Evolutionary conservation across 2,113 vertebrate genomes (phyloP), one percentile per base, ranked within the genome.

Genomic region (Crotophaga sulcirostris): DNA sequence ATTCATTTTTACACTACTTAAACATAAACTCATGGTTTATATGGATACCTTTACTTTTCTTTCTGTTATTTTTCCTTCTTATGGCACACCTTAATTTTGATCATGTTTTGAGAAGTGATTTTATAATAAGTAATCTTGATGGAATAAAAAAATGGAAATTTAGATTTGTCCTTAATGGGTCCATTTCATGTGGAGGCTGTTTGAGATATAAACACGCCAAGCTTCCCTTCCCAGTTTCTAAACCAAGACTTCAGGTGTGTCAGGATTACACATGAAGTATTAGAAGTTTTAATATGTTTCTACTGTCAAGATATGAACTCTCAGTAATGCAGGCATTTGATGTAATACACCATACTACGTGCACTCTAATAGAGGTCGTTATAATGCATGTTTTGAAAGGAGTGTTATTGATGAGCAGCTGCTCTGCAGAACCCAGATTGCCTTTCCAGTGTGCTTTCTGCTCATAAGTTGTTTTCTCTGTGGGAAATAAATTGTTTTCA

Each of bases 401-500:
- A 89, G 89, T 55, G 92, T 96, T 96, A 97, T 96, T 96, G 96
- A 96, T 94, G 87, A 95, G 45, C 79, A 96, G 90, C 90, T 87
- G 64, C 54, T 97, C 62, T 1, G 12, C 90, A 75, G 44, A 97
- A 62, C 51, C 76, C 79, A 96, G 94, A 96, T 80, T 97, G 79
- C 85, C 82, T 95, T 79, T 91, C 84, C 85, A 73, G 68, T n/a
- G 77, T 93, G 82, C 58, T 89, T 96, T 97, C 90, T 95, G 68
- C 96, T 97, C 85, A 55, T 69, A 95, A 87, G 69, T 91, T 90
- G 78, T 97, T 97, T 97, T 93, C 93, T 94, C 92, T 81, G 92
- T 94, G 59, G 94, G 82, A 96, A 97, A 97, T 81, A 97, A 97
- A 97, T 97, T 95, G 55, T 95, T 98, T 97, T 97, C 96, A 29